A percentile compares a stretch with the other conserved stretches of the same genome.
Evolutionary conservation across 2,113 vertebrate species (phyloP).

Genomic region (Glareola pratincola): DNA sequence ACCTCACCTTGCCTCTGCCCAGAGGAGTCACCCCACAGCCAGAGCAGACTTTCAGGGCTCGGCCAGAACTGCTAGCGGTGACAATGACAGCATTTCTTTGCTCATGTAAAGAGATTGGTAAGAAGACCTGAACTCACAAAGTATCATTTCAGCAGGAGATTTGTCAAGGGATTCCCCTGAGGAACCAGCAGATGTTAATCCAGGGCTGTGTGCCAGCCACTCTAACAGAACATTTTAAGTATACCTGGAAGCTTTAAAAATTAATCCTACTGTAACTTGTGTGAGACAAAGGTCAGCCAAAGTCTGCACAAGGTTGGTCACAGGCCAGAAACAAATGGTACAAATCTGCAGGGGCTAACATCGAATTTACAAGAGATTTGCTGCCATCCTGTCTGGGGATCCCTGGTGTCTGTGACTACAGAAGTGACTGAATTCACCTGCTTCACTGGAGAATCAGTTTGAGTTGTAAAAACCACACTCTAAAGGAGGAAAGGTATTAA

Average conservation of each 20-base stretch:
- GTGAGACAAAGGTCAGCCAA: neutral
- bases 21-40: neutral
- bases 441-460: neutral
- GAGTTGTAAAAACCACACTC: neutral
- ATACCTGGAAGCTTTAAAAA: conserved; percentile 33
- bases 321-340: neutral
- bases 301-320: neutral
- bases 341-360: neutral
- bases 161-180: neutral
- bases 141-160: neutral
- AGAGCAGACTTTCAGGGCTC: neutral
- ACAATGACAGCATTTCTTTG: neutral
- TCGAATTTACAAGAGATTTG: neutral
- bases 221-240: neutral
- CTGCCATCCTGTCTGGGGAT: neutral
- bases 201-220: neutral
- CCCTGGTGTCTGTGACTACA: neutral
- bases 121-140: neutral
- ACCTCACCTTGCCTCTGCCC: neutral
- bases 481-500: neutral
- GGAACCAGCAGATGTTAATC: neutral
- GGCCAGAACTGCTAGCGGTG: neutral
- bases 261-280: conserved; percentile 3
- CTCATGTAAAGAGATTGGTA: neutral
- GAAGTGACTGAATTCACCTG: neutral